Conservation (phyloP, 2,797 vertebrate species). For the Crenuchus spilurus region DNA sequence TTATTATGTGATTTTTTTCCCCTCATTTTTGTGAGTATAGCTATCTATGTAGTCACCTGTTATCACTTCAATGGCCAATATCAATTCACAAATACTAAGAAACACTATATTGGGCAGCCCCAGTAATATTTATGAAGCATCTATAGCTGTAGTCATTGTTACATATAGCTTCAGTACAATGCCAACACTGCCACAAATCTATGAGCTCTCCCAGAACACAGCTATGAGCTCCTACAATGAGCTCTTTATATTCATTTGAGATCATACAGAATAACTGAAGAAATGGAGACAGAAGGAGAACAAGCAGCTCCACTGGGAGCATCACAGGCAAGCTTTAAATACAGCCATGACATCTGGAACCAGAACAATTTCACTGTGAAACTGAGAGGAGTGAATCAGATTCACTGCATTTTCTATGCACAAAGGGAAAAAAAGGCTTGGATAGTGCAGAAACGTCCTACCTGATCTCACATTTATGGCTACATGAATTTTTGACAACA, state of each 20-base stretch:
- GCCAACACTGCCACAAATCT: conserved; percentile 26
- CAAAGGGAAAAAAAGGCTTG: not conserved
- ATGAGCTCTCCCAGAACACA: conserved; percentile 5
- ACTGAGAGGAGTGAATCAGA: not conserved
- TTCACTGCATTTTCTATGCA: not conserved
- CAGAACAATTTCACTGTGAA: not conserved
- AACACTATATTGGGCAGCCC: not conserved
- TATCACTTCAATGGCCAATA: not conserved
- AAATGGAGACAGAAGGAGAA: not conserved
- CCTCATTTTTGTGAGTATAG: too few species aligned
- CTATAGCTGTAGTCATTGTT: conserved; percentile 18
- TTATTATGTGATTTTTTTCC: too few species aligned
- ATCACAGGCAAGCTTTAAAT: not conserved
- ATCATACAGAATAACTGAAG: conserved; percentile 23
- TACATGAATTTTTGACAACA: not conserved
- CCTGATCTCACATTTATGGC: not conserved
- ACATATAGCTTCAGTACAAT: conserved; percentile 7
- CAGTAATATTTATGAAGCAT: not conserved
- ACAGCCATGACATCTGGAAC: conserved; percentile 9
- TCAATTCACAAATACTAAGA: not conserved
- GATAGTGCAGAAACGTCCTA: too few species aligned
- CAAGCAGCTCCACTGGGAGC: not conserved
- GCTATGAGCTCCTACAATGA: not conserved
- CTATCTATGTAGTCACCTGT: too few species aligned
- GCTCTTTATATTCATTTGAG: conserved; percentile 4